Conservation (phyloP, 2,113 vertebrate genomes). For the Peucedramus taeniatus region DNA sequence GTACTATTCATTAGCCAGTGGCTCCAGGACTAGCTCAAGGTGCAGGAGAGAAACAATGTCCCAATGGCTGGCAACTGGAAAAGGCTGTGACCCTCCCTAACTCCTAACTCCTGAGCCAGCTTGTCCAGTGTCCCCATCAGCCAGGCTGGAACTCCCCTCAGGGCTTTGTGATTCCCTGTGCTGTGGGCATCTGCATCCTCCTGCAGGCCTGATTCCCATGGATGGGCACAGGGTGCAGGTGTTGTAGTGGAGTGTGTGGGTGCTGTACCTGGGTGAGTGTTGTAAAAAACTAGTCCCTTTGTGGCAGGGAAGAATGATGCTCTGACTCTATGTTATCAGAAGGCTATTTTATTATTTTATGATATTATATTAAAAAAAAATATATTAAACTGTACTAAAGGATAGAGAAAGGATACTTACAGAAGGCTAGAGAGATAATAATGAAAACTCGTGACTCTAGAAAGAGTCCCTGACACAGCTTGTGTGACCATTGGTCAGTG, state of each 20-base stretch:
- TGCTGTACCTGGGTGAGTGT: accelerated
- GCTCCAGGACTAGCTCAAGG: background rate
- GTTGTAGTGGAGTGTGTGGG: background rate
- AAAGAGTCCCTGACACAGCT: no score
- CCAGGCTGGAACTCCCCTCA: background rate
- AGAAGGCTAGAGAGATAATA: no score
- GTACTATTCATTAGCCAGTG: background rate
- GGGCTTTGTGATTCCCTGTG: background rate
- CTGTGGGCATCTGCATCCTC: background rate
- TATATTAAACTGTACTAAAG: no score
- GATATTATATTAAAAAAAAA: no score
- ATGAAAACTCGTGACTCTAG: no score
- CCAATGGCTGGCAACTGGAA: background rate
- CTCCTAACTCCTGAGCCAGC: background rate
- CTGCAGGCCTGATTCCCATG: accelerated
- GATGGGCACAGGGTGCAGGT: accelerated
- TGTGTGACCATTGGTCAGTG: no score
- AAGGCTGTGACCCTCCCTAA: background rate
- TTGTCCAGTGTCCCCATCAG: background rate
- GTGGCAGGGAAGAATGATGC: no score
- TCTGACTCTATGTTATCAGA: no score
- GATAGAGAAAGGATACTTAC: no score
- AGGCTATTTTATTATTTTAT: no score
- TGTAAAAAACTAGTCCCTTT: no score
- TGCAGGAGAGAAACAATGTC: background rate